These are phyloP conservation scores for Graphium colonna DNA, from an alignment of 2,888 invertebrate genomes.

Conservation along the genomic window DNA sequence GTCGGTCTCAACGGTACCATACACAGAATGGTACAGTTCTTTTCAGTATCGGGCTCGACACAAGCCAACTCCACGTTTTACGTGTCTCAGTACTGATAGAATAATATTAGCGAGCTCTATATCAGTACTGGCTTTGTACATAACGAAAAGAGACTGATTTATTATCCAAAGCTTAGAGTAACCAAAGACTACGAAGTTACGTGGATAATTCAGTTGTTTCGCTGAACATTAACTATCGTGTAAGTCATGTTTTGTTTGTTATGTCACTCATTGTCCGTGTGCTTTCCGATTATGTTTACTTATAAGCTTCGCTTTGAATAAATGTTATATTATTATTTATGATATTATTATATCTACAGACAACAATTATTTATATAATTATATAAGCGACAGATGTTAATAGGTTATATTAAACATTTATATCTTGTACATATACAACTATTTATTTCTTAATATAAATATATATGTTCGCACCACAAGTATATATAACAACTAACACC, in stretches of 20 bases:
- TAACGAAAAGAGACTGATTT: conserved; percentile 73
- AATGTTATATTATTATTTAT: conserved; percentile 36
- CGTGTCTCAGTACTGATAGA: conserved; percentile 80
- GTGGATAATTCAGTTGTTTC: conserved; percentile 69
- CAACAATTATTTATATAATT: background rate
- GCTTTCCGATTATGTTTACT: conserved; percentile 65
- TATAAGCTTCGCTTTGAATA: conserved; percentile 70
- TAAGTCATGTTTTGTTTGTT: conserved; percentile 80
- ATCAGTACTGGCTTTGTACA: conserved; percentile 66
- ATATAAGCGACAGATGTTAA: background rate
- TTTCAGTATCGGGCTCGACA: conserved; percentile 81
- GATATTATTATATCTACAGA: conserved; percentile 2
- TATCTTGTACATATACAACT: background rate
- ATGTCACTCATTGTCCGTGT: conserved; percentile 77
- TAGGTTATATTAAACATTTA: background rate
- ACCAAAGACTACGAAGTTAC: conserved; percentile 61
- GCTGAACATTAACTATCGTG: conserved; percentile 73
- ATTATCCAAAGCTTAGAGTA: conserved; percentile 69
- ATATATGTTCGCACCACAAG: conserved; percentile 6
- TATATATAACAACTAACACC: conserved; percentile 1
- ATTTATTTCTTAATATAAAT: background rate
- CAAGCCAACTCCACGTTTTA: conserved; percentile 83
- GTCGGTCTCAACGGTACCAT: conserved; percentile 82
- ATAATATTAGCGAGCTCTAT: conserved; percentile 46
- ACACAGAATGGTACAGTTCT: conserved; percentile 82